These are phyloP conservation scores for Chrysolina haemoptera DNA, from an alignment of 2,888 invertebrate genomes.

Conservation along the genomic window DNA sequence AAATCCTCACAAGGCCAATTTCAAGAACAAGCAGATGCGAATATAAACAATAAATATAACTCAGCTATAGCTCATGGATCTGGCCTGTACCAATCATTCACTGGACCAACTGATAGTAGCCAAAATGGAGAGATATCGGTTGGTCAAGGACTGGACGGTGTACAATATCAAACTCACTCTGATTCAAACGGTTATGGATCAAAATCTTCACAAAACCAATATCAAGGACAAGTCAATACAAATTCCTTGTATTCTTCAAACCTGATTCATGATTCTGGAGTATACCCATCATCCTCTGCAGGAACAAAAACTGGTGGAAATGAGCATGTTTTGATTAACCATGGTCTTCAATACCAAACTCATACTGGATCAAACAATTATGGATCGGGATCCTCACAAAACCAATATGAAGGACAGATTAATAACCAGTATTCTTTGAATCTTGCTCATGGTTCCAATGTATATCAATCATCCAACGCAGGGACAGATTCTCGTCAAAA, in stretches of 20 bases:
- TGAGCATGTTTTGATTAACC: not conserved
- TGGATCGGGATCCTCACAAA: not conserved
- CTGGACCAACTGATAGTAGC: not conserved
- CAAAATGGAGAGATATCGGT: not conserved
- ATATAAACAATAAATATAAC: not conserved
- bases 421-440: not conserved
- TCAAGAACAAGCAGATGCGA: constrained; percentile 2
- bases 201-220: not conserved
- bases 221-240: not conserved
- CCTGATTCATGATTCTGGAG: not conserved
- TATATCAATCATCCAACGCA: not conserved
- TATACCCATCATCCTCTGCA: not conserved
- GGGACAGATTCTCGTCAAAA: not conserved
- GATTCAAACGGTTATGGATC: not conserved
- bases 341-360: not conserved
- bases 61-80: not conserved
- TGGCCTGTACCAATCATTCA: not conserved
- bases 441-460: too few species aligned
- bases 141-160: not conserved
- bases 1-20: constrained; percentile 24
- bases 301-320: not conserved
- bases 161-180: not conserved
- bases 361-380: not conserved
- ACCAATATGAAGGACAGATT: not conserved
- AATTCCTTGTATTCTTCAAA: not conserved